phyloP scores from a whole-genome alignment of 2,888 invertebrate species.

The Microchrysa polita region DNA sequence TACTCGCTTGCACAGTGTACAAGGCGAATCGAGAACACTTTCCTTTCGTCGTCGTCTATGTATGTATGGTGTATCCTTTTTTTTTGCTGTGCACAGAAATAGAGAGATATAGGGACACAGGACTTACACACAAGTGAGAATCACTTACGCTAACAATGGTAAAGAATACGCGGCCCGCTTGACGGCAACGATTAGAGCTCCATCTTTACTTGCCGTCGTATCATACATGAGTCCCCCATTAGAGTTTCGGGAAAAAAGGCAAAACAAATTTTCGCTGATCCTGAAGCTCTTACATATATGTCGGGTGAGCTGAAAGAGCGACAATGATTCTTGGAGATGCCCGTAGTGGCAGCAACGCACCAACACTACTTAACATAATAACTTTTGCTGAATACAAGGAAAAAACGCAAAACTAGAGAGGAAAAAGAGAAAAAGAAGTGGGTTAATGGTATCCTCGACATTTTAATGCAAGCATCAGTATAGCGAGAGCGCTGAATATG shows the following conservation, averaged over 20 bases:
- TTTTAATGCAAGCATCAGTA: conserved; percentile 17
- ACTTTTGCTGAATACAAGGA: conserved; percentile 28
- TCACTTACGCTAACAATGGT: conserved; percentile 37
- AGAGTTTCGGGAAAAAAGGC: conserved; percentile 30
- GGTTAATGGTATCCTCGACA: conserved; percentile 44
- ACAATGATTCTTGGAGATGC: conserved; percentile 36
- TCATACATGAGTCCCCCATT: conserved; percentile 41
- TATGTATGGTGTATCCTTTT: neutral
- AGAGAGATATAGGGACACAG: too few relatives aligned
- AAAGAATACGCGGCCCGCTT: conserved; percentile 15
- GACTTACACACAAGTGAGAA: conserved; percentile 29
- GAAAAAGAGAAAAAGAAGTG: conserved; percentile 26
- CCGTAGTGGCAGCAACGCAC: conserved; percentile 23
- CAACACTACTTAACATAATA: conserved; percentile 44
- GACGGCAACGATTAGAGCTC: conserved; percentile 16
- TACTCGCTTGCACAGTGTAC: neutral
- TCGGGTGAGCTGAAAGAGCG: conserved; percentile 12
- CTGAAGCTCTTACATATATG: conserved; percentile 14
- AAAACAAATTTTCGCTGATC: conserved; percentile 34
- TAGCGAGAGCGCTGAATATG: neutral
- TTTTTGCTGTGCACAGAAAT: neutral
- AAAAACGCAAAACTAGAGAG: neutral
- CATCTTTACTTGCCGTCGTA: conserved; percentile 26
- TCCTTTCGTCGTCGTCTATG: too few relatives aligned
- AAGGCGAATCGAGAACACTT: conserved; percentile 6